Evolutionary conservation across 2,888 invertebrate species (phyloP).

Genomic region (Acronicta aceris): DNA sequence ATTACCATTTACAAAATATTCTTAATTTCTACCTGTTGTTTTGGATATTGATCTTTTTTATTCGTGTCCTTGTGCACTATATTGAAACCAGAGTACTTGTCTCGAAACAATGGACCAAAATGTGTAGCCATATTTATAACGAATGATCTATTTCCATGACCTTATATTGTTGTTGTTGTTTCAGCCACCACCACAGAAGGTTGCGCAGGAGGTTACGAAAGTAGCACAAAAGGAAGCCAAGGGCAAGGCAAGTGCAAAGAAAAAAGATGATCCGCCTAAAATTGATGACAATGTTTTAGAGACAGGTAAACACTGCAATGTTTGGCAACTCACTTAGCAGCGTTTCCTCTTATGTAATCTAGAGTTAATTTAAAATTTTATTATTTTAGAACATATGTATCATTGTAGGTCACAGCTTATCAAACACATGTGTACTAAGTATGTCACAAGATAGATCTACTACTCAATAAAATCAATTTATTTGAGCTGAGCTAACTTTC

Average conservation of each 20-base stretch:
- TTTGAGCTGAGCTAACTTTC: conserved; percentile 5
- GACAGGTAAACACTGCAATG: conserved; percentile 69
- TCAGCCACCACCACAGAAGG: conserved; percentile 67
- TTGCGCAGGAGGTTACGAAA: conserved; percentile 60
- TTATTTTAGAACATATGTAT: conserved; percentile 6
- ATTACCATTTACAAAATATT: conserved; percentile 10
- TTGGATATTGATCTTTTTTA: conserved; percentile 2
- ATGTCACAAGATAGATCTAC: conserved; percentile 13
- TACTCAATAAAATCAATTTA: too few relatives aligned
- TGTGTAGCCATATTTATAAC: conserved; percentile 70
- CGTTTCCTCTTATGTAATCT: conserved; percentile 45
- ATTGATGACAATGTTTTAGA: conserved; percentile 75
- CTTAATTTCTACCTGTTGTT: conserved; percentile 14
- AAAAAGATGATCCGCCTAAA: conserved; percentile 74
- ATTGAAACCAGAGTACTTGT: too few relatives aligned
- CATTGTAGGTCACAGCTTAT: conserved; percentile 26
- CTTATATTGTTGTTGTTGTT: conserved; percentile 62
- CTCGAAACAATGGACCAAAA: conserved; percentile 12
- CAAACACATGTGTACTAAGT: conserved; percentile 14
- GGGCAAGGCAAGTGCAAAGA: conserved; percentile 65
- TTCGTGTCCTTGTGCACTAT: background rate
- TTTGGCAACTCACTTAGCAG: conserved; percentile 26
- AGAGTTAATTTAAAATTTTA: conserved; percentile 2
- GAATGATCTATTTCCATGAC: conserved; percentile 60
- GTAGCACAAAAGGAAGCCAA: conserved; percentile 64